phyloP scores from a whole-genome alignment of 2,113 vertebrate species.

The Scomber scombrus region DNA sequence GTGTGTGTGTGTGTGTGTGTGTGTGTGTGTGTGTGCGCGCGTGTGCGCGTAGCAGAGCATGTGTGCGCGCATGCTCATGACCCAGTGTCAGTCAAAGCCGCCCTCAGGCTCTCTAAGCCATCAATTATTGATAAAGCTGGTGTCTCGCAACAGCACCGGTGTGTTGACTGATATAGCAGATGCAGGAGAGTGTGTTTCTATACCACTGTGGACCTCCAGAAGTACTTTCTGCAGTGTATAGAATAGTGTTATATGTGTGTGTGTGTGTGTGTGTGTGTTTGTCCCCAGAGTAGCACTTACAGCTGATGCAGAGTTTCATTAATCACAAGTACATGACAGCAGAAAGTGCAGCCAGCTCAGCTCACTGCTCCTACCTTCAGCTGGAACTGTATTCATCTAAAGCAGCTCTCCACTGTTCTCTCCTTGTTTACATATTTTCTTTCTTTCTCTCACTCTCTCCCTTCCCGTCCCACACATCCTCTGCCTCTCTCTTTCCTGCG shows the following conservation, averaged over 20 bases:
- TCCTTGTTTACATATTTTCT: slow-evolving; percentile 23
- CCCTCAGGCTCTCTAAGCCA: slow-evolving; percentile 39
- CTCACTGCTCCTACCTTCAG: slow-evolving; percentile 15
- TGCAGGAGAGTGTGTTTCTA: slow-evolving; percentile 21
- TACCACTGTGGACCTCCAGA: background rate
- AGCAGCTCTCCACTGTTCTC: background rate
- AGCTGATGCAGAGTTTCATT: slow-evolving; percentile 47
- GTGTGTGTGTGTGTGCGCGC: background rate
- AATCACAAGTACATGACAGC: slow-evolving; percentile 44
- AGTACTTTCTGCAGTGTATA: background rate
- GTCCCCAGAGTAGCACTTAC: background rate
- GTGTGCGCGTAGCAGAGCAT: background rate
- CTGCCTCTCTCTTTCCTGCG: slow-evolving; percentile 7
- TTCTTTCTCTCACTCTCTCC: slow-evolving; percentile 12
- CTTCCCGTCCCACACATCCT: slow-evolving; percentile 31
- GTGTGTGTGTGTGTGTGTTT: background rate
- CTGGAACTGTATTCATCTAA: background rate
- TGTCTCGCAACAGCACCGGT: slow-evolving; percentile 26
- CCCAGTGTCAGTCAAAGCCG: slow-evolving; percentile 49
- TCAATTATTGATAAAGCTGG: slow-evolving; percentile 64
- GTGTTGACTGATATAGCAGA: slow-evolving; percentile 33
- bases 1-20: too few relatives aligned
- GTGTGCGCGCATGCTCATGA: slow-evolving; percentile 13
- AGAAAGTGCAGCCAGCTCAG: slow-evolving; percentile 26
- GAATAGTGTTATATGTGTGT: background rate